Percentiles rank a stretch among this genome's conserved stretches.
phyloP scores from a whole-genome alignment of 2,113 vertebrate species.

The Lepus timidus region DNA sequence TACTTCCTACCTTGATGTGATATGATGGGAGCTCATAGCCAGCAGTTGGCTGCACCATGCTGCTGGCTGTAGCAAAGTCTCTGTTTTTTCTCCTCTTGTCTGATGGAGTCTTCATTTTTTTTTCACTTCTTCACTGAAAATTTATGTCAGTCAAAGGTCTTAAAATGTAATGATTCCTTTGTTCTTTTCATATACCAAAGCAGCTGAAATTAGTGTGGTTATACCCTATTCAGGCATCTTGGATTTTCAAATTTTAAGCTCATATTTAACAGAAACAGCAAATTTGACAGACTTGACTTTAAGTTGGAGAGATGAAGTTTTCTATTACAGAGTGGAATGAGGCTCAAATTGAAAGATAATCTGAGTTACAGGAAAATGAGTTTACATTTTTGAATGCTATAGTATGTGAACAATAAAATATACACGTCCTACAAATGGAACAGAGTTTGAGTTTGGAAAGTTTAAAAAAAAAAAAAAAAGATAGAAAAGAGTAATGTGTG shows the following conservation, averaged over 20 bases:
- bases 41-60: too few relatives aligned
- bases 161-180: too few relatives aligned
- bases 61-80: too few relatives aligned
- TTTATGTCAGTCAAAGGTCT: too few relatives aligned
- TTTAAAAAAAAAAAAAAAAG: background rate
- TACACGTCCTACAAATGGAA: background rate
- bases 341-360: background rate
- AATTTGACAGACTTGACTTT: constrained; percentile 31
- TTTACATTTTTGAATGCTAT: background rate
- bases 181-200: too few relatives aligned
- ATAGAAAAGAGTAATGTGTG: background rate
- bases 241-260: background rate
- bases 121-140: too few relatives aligned
- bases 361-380: background rate
- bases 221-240: too few relatives aligned
- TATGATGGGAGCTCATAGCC: too few relatives aligned
- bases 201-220: too few relatives aligned
- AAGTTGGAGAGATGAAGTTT: constrained; percentile 13
- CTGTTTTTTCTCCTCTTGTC: too few relatives aligned
- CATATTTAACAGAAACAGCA: constrained; percentile 35
- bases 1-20: too few relatives aligned
- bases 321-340: background rate
- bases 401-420: background rate
- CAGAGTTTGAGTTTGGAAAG: background rate
- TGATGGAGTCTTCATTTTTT: too few relatives aligned